phyloP scores from a whole-genome alignment of 2,113 vertebrate genomes.

The Aix galericulata region DNA sequence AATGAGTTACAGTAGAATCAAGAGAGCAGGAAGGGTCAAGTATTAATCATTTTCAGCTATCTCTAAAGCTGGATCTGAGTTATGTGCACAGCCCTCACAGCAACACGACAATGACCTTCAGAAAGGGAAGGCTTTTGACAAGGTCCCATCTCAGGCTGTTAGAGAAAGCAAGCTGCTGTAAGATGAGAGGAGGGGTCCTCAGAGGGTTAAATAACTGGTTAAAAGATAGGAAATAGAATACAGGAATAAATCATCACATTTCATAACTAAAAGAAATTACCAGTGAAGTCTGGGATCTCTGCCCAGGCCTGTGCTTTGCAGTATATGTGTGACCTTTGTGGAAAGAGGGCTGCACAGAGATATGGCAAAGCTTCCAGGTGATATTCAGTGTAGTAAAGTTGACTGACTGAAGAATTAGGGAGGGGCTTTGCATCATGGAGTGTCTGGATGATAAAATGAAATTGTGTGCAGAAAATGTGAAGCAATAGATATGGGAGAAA shows the following conservation, averaged over 20 bases:
- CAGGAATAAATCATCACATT: neutral
- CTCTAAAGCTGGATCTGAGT: neutral
- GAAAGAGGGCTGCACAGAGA: neutral
- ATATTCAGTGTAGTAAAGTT: neutral
- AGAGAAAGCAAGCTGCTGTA: neutral
- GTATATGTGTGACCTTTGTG: neutral
- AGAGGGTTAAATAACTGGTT: neutral
- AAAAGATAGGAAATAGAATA: neutral
- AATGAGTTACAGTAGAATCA: neutral
- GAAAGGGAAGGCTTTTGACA: neutral
- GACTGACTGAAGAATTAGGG: neutral
- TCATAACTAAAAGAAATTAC: neutral
- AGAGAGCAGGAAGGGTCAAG: neutral
- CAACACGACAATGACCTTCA: neutral
- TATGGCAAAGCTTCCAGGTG: neutral
- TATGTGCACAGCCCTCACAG: neutral
- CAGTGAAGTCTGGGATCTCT: neutral
- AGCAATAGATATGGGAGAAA: neutral
- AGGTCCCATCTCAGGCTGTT: neutral
- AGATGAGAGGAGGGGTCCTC: neutral
- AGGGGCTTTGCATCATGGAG: neutral
- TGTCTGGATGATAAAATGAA: neutral
- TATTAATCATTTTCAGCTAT: neutral
- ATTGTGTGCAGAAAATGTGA: neutral
- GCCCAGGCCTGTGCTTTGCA: neutral